Evolutionary conservation across 2,113 vertebrate genomes (phyloP).

Genomic region (Ctenomys sociabilis): DNA sequence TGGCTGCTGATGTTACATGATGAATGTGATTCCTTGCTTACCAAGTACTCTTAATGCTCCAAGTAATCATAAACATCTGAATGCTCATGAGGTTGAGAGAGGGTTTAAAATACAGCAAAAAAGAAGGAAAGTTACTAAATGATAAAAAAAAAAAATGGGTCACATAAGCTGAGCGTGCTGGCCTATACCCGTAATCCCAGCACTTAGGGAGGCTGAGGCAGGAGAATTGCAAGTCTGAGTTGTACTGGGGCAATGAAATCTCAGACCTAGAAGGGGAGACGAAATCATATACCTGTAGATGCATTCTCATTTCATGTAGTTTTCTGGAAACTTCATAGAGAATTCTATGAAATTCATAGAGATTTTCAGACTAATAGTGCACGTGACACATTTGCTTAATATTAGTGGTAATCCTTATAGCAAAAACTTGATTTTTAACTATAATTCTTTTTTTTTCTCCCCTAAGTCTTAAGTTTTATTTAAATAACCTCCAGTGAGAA

Average conservation of each 20-base stretch:
- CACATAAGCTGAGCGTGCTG: not conserved
- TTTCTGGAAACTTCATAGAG: slow-evolving; percentile 41
- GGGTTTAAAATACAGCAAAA: slow-evolving; percentile 19
- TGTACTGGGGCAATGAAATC: not conserved
- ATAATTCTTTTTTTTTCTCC: not conserved
- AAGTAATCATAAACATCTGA: not conserved
- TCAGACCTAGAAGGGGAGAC: not conserved
- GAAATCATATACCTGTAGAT: not conserved
- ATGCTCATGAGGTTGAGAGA: not conserved
- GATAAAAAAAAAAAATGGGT: not conserved
- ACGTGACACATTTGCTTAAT: not conserved
- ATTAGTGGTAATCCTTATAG: not conserved
- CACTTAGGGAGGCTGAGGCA: not conserved
- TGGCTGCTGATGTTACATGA: not conserved
- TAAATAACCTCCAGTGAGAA: no score
- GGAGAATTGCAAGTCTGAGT: not conserved
- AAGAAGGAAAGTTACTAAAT: not conserved
- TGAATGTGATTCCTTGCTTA: not conserved
- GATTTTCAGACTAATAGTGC: not conserved
- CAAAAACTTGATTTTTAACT: slow-evolving; percentile 29
- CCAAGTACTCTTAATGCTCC: no score
- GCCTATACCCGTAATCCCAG: not conserved
- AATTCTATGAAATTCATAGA: no score
- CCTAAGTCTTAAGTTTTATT: no score
- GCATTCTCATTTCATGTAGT: not conserved